phyloP scores from a whole-genome alignment of 1,140 invertebrate genomes.

The Prorops nasuta region DNA sequence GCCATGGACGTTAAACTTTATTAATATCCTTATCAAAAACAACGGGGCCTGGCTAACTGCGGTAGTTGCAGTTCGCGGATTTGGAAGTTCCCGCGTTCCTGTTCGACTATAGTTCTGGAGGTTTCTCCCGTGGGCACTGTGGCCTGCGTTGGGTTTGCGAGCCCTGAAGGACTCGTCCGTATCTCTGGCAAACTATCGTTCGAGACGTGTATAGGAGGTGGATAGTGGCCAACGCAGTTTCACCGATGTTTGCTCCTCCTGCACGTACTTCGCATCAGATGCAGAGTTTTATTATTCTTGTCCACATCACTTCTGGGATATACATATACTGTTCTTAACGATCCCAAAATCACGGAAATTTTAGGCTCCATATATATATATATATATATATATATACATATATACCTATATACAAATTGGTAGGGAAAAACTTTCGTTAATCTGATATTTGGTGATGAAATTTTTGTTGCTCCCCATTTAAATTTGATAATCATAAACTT shows the following conservation, averaged over 20 bases:
- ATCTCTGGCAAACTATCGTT: constrained; percentile 44
- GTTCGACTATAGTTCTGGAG: constrained; percentile 32
- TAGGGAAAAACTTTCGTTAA: no score
- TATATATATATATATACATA: no score
- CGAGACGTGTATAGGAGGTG: constrained; percentile 30
- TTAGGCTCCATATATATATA: no score
- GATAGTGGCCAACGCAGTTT: constrained; percentile 26
- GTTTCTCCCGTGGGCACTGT: constrained; percentile 44
- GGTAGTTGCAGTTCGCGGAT: constrained; percentile 35
- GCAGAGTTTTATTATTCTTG: no score
- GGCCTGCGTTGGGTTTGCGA: constrained; percentile 40
- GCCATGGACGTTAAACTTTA: constrained; percentile 38
- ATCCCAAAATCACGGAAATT: no score
- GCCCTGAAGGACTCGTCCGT: constrained; percentile 42
- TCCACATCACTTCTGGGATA: no score
- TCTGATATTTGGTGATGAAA: no score
- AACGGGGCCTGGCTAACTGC: constrained; percentile 32
- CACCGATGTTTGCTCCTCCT: constrained; percentile 7
- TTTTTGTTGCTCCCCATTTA: no score
- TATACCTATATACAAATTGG: no score
- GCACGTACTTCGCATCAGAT: constrained; percentile 8
- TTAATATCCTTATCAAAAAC: constrained; percentile 52
- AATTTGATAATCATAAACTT: no score
- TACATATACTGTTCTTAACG: no score
- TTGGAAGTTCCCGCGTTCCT: constrained; percentile 30